Percentiles rank a stretch among this genome's conserved stretches.
Evolutionary conservation across 2,113 vertebrate genomes (phyloP).

Genomic region (Piprites chloris): DNA sequence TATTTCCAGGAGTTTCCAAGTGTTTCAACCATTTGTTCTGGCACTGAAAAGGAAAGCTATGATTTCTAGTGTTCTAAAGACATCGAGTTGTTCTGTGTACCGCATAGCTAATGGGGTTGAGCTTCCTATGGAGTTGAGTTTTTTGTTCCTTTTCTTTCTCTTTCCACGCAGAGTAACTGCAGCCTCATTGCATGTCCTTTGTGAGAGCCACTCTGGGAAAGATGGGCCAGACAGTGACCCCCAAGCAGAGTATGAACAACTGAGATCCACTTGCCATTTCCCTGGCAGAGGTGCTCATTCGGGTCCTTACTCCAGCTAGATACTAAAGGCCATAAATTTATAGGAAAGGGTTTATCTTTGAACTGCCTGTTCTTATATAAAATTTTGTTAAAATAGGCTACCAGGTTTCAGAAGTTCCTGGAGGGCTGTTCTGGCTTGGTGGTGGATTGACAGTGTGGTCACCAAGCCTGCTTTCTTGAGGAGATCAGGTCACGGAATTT

Average conservation of each 20-base stretch:
- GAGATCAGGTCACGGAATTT: neutral
- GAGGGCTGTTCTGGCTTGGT: neutral
- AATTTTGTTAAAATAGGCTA: neutral
- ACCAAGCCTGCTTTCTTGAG: neutral
- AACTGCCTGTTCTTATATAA: neutral
- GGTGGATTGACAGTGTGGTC: neutral
- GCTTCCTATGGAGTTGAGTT: neutral
- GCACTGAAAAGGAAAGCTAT: conserved; percentile 8
- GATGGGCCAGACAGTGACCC: neutral
- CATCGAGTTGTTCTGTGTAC: neutral
- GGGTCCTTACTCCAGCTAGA: neutral
- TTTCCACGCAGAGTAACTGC: neutral
- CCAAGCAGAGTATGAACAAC: neutral
- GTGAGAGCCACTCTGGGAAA: neutral
- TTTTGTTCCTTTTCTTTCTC: neutral
- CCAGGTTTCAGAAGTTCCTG: neutral
- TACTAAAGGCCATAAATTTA: neutral
- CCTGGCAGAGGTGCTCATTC: neutral
- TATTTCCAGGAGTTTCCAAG: conserved; percentile 21
- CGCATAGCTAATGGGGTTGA: neutral
- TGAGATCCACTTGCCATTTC: neutral
- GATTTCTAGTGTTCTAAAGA: neutral
- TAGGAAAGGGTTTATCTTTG: neutral
- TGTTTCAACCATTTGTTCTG: conserved; percentile 34
- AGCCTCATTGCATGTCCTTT: neutral